These are phyloP conservation scores for Drosophila pseudotalamancana DNA, from an alignment of 2,888 invertebrate species.

Conservation along the genomic window DNA sequence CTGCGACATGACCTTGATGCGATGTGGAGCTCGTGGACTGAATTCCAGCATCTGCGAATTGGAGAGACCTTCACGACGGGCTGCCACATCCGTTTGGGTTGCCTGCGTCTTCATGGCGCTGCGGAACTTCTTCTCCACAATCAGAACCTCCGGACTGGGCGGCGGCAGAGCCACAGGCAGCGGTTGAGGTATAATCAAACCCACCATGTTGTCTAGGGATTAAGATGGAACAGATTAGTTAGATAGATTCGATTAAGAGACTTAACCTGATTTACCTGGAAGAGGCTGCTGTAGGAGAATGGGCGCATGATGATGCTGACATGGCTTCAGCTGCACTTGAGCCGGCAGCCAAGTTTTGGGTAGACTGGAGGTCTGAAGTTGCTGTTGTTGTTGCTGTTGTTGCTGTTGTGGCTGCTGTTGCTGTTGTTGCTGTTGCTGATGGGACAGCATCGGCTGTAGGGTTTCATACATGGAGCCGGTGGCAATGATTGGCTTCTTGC, in stretches of 20 bases:
- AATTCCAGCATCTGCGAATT: conserved; percentile 88
- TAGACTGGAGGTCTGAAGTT: conserved; percentile 49
- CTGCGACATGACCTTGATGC: conserved; percentile 94
- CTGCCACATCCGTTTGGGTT: conserved; percentile 90
- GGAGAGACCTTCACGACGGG: conserved; percentile 89
- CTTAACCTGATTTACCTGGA: conserved; percentile 46
- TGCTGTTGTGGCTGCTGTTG: conserved; percentile 34
- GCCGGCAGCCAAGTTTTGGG: conserved; percentile 70
- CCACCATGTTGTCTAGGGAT: conserved; percentile 56
- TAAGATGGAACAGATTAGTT: background rate
- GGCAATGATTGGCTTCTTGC: conserved; percentile 86
- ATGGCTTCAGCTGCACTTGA: conserved; percentile 64
- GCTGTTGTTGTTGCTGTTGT: conserved; percentile 50
- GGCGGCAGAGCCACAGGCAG: conserved; percentile 66
- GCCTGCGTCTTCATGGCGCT: conserved; percentile 96
- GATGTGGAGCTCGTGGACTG: conserved; percentile 92
- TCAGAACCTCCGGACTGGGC: conserved; percentile 81
- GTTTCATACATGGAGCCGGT: conserved; percentile 79
- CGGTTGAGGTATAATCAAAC: conserved; percentile 67
- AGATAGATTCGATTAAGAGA: fast-evolving
- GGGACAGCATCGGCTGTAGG: conserved; percentile 61
- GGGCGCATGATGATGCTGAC: conserved; percentile 80
- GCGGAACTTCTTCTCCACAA: conserved; percentile 91
- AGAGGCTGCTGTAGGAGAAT: conserved; percentile 75
- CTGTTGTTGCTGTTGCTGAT: conserved; percentile 38